Evolutionary conservation across 2,113 vertebrate genomes (phyloP), one percentile per base, ranked within the genome.

Genomic region (Herpailurus yagouaroundi): DNA sequence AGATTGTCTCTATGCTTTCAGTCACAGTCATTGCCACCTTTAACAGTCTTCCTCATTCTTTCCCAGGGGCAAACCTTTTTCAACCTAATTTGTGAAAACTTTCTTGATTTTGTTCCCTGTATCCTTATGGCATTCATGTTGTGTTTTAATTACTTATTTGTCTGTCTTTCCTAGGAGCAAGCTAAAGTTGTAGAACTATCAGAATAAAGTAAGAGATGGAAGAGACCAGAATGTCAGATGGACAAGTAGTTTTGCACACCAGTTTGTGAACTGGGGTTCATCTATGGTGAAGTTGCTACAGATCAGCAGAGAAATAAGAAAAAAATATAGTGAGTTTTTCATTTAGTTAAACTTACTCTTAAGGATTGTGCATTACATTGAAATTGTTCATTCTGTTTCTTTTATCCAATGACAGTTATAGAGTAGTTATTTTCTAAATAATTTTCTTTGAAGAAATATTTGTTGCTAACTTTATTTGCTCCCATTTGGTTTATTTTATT

Each of bases 121-220:
- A 33, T 76, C n/a, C 50, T 60, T 41, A 76, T 45, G 52, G 33
- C 74, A 38, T n/a, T 71, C 41, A 8, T n/a, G 41, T 60, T 69
- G 18, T 79, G 14, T 83, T 87, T 31, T 38, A 50, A 57, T n/a
- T 77, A 11, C 38, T 77, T 38, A n/a, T 88, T 79, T 84, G 15
- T 73, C 16, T 86, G 11, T 76, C 89, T 85, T 80, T 90, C 21
- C 50, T 71, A 73, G 89, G 52, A 95, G 55, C 48, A 90, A 71
- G 74, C 60, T 92, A 69, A 94, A 90, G 69, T 77, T 93, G 74
- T 93, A 87, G 80, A 96, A 90, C 80, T 50, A 45, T 93, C 87
- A 82, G 36, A 73, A 87, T 94, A 84, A 91, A 77, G 31, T 3
- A 91, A 89, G 63, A 16, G 11, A 93, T 10, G 25, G 63, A 84